Percentiles rank a stretch among this genome's conserved stretches.
phyloP scores from a whole-genome alignment of 2,888 invertebrate species.

The Lepidonotus clava region DNA sequence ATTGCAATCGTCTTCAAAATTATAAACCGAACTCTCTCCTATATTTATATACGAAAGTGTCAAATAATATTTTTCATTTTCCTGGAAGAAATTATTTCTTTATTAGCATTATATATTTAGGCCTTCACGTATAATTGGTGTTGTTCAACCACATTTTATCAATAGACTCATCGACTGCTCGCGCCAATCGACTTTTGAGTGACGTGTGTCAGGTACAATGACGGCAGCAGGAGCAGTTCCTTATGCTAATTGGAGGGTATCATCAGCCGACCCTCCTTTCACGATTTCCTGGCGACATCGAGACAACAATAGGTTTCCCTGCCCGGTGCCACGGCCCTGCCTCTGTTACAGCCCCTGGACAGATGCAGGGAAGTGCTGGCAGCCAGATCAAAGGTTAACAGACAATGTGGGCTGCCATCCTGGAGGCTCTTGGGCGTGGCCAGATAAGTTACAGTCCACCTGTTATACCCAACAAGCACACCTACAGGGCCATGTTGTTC shows the following conservation, averaged over 20 bases:
- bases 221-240: background rate
- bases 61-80: too few species aligned
- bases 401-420: background rate
- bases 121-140: too few species aligned
- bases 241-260: conserved; percentile 8
- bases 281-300: conserved; percentile 14
- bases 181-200: background rate
- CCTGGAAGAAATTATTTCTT: too few species aligned
- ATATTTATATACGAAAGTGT: too few species aligned
- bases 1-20: too few species aligned
- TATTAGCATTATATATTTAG: too few species aligned
- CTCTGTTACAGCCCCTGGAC: conserved; percentile 15
- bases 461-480: background rate
- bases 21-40: too few species aligned
- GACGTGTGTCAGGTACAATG: background rate
- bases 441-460: conserved; percentile 2
- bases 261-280: background rate
- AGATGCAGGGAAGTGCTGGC: background rate
- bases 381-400: conserved; percentile 38
- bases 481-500: background rate
- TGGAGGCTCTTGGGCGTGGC: conserved; percentile 27
- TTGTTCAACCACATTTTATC: too few species aligned
- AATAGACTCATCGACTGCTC: background rate
- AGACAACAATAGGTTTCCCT: background rate
- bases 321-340: background rate